These are phyloP conservation scores for Philonicus albiceps DNA, from an alignment of 2,888 invertebrate species.

Conservation along the genomic window DNA sequence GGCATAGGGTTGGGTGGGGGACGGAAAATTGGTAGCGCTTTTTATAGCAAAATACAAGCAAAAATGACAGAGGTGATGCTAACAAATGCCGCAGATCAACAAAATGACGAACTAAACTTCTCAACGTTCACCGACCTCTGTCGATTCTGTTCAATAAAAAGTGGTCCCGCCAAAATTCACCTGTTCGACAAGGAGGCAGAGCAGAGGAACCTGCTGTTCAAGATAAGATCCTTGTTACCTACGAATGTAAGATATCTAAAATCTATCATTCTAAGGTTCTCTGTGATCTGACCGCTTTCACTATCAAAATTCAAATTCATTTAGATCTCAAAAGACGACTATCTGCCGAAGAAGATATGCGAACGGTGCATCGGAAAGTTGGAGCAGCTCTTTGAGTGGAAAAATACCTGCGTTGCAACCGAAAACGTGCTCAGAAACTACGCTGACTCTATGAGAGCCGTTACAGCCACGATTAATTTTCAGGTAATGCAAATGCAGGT, in stretches of 20 bases:
- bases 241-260: constrained; percentile 67
- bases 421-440: constrained; percentile 74
- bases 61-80: constrained; percentile 56
- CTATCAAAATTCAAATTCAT: not conserved
- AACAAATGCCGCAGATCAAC: constrained; percentile 53
- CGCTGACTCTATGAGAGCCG: constrained; percentile 73
- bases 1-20: constrained; percentile 12
- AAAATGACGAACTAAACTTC: constrained; percentile 70
- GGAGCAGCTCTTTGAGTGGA: constrained; percentile 76
- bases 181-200: constrained; percentile 78
- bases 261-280: not conserved
- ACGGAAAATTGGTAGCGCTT: constrained; percentile 8
- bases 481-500: constrained; percentile 65
- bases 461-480: constrained; percentile 73
- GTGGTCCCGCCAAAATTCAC: constrained; percentile 73
- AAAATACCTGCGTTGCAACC: constrained; percentile 71
- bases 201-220: constrained; percentile 74
- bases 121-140: constrained; percentile 74
- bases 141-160: constrained; percentile 74
- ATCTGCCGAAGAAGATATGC: constrained; percentile 75
- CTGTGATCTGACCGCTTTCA: not conserved
- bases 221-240: constrained; percentile 74
- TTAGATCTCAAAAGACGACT: constrained; percentile 76
- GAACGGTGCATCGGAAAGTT: constrained; percentile 72
- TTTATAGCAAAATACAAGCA: constrained; percentile 8